phyloP scores from a whole-genome alignment of 2,888 invertebrate genomes.

The Lucinisca nassula region DNA sequence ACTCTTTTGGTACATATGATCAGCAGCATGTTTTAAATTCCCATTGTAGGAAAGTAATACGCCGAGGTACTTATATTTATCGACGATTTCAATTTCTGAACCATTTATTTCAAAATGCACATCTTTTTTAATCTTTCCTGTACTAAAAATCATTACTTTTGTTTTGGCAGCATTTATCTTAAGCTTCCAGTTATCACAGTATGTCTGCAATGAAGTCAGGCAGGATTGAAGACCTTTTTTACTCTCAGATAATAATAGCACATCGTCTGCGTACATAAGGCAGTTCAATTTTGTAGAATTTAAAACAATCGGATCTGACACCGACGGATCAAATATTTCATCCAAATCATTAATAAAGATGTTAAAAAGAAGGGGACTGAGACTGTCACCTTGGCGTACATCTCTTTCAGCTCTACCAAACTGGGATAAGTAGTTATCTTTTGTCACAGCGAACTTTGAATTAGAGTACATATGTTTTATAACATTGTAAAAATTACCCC shows the following conservation, averaged over 20 bases:
- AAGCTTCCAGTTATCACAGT: constrained; percentile 25
- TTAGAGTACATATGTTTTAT: background rate
- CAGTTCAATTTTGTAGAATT: constrained; percentile 21
- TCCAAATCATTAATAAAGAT: background rate
- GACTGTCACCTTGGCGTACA: constrained; percentile 10
- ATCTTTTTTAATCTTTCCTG: background rate
- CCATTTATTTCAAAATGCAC: background rate
- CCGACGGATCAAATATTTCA: background rate
- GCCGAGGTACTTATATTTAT: constrained; percentile 22
- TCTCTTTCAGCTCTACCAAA: background rate
- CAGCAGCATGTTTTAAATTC: background rate
- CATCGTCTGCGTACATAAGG: background rate
- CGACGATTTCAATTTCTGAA: background rate
- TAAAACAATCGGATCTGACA: background rate
- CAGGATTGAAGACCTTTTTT: constrained; percentile 15
- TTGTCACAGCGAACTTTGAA: constrained; percentile 21
- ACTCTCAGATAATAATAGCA: constrained; percentile 10
- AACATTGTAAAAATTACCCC: background rate
- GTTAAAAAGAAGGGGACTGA: background rate
- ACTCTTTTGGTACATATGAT: constrained; percentile 1
- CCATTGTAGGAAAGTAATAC: background rate
- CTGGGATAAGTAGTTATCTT: constrained; percentile 1
- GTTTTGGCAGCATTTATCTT: background rate
- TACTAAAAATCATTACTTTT: background rate
- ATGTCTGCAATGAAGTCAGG: background rate